A percentile compares a stretch with the other conserved stretches of the same genome.
These are phyloP conservation scores for Vulpes vulpes DNA, from an alignment of 2,113 vertebrate genomes.

Conservation along the genomic window DNA sequence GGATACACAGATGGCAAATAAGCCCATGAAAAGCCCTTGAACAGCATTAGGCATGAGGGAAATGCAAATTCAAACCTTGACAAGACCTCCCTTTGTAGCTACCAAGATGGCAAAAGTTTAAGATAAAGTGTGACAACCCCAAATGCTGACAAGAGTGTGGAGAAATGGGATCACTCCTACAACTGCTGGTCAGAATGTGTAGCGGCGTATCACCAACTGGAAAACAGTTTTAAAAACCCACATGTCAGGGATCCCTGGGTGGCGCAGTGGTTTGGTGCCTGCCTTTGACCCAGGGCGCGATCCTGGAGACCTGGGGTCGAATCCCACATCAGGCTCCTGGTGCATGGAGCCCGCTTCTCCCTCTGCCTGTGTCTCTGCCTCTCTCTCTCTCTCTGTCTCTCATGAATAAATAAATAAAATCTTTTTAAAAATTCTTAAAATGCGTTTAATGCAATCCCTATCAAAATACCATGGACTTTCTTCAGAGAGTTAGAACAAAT, in stretches of 20 bases:
- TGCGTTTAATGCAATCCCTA: too few species aligned
- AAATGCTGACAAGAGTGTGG: neutral
- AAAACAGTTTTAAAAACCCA: neutral
- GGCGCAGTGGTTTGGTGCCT: too few species aligned
- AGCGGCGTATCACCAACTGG: neutral
- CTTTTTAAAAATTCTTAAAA: neutral
- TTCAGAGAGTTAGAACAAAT: too few species aligned
- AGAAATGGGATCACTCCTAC: neutral
- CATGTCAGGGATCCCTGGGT: neutral
- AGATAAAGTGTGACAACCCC: neutral
- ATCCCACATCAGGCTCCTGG: accelerated
- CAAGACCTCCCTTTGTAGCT: neutral
- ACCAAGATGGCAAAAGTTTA: neutral
- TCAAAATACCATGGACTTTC: too few species aligned
- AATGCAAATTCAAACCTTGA: neutral
- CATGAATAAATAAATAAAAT: too few species aligned
- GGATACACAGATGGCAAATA: neutral
- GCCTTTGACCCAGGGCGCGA: too few species aligned
- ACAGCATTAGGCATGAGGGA: neutral
- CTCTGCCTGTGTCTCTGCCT: too few species aligned
- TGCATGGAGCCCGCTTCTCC: too few species aligned
- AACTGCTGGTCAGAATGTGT: neutral
- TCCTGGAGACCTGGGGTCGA: too few species aligned
- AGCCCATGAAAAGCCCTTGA: neutral
- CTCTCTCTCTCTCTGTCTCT: too few species aligned